phyloP scores from a whole-genome alignment of 1,140 invertebrate genomes.

The Platorchestia sp. region DNA sequence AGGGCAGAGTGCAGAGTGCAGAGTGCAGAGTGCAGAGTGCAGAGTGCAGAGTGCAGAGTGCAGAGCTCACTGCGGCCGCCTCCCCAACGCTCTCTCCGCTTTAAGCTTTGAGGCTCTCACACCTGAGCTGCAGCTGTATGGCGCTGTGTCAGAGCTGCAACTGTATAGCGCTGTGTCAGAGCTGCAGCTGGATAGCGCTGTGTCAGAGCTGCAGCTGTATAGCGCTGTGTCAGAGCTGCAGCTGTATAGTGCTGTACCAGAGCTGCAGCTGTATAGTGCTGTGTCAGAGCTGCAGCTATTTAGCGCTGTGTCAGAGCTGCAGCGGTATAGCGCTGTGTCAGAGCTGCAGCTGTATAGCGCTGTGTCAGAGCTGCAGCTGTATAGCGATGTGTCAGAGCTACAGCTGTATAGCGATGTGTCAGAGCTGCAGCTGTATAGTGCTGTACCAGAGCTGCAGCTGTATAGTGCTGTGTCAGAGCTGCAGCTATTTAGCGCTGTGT shows the following conservation, averaged over 20 bases:
- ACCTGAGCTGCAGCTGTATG: not conserved
- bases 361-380: not conserved
- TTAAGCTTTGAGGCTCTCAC: not conserved
- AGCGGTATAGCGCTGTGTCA: not conserved
- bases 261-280: not conserved
- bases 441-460: not conserved
- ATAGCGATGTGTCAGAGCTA: not conserved
- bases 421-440: conserved; percentile 1
- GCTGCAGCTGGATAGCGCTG: not conserved
- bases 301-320: not conserved
- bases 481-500: not conserved
- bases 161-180: not conserved
- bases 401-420: not conserved
- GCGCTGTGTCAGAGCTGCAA: not conserved
- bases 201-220: not conserved
- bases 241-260: too few species aligned
- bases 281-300: not conserved
- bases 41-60: not conserved
- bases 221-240: not conserved
- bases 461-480: not conserved
- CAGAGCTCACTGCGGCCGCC: not conserved
- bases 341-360: not conserved
- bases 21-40: not conserved
- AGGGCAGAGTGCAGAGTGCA: not conserved
- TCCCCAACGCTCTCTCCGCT: not conserved